These are phyloP conservation scores for Lepus europaeus DNA, from an alignment of 2,113 vertebrate species.

Conservation along the genomic window DNA sequence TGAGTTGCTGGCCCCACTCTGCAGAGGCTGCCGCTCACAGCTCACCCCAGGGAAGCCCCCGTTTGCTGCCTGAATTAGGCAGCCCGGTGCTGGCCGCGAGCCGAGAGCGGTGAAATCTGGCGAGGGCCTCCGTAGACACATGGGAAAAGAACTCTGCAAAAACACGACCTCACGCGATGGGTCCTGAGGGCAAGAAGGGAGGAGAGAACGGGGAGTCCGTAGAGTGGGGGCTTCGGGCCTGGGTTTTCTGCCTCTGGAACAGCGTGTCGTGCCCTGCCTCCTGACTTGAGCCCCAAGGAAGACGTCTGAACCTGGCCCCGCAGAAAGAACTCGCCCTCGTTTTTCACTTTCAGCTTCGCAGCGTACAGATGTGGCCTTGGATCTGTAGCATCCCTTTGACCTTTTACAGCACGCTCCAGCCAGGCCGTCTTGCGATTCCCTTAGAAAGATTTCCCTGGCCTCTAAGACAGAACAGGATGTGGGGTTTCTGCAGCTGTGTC, in stretches of 20 bases:
- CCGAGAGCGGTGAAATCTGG: constrained; percentile 74
- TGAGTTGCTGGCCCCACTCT: constrained; percentile 86
- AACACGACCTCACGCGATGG: constrained; percentile 66
- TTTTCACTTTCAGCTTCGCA: constrained; percentile 52
- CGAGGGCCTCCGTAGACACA: constrained; percentile 45
- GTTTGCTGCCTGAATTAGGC: constrained; percentile 68
- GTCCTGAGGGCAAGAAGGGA: constrained; percentile 71
- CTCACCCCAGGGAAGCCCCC: constrained; percentile 65
- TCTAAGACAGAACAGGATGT: constrained; percentile 24
- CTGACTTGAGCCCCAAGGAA: neutral
- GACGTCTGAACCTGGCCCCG: neutral
- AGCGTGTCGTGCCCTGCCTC: neutral
- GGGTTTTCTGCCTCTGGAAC: constrained; percentile 46
- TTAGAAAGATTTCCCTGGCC: constrained; percentile 32
- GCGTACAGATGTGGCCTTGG: neutral
- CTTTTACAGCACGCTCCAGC: constrained; percentile 26
- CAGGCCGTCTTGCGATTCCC: neutral
- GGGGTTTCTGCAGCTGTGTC: neutral
- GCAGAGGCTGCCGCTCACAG: constrained; percentile 62
- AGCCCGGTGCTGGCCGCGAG: constrained; percentile 59
- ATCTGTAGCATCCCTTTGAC: neutral
- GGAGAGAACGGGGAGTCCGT: constrained; percentile 42
- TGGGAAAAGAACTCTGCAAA: constrained; percentile 62
- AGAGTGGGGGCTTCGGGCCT: constrained; percentile 3
- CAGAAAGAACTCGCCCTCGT: constrained; percentile 24